These are phyloP conservation scores for Protobothrops mucrosquamatus DNA, from an alignment of 2,113 vertebrate species.

Conservation along the genomic window DNA sequence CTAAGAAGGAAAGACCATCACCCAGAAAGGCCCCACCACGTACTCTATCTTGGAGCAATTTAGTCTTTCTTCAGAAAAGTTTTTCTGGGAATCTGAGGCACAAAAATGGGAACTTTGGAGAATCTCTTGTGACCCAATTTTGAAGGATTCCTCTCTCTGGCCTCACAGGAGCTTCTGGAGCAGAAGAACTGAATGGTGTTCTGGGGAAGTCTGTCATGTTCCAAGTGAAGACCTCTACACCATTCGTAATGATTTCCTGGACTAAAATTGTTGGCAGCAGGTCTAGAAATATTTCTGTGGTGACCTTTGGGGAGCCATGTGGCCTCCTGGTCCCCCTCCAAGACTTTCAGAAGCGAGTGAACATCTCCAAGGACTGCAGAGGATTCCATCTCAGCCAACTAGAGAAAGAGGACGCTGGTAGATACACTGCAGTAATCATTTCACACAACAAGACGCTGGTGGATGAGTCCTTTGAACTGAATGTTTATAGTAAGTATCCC, in stretches of 20 bases:
- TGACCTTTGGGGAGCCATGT: background rate
- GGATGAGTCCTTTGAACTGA: background rate
- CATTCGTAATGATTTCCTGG: accelerated
- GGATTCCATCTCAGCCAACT: background rate
- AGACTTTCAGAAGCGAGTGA: background rate
- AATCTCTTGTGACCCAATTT: too few species aligned
- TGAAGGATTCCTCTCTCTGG: background rate
- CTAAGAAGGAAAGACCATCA: too few species aligned
- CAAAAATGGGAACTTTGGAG: background rate
- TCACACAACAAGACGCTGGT: accelerated
- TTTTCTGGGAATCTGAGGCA: too few species aligned
- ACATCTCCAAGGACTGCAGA: background rate
- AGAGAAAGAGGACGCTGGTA: background rate
- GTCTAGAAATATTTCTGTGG: accelerated
- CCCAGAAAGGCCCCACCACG: too few species aligned
- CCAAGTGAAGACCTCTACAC: background rate
- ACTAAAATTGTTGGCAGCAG: accelerated
- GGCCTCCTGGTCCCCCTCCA: accelerated
- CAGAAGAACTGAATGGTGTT: background rate
- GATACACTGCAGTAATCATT: background rate
- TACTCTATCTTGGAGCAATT: too few species aligned
- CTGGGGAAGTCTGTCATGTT: background rate
- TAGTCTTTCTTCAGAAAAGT: too few species aligned
- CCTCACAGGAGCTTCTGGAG: background rate
- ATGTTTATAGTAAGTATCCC: background rate